Evolutionary conservation across 2,113 vertebrate genomes (phyloP).

Genomic region (Pandion haliaetus): DNA sequence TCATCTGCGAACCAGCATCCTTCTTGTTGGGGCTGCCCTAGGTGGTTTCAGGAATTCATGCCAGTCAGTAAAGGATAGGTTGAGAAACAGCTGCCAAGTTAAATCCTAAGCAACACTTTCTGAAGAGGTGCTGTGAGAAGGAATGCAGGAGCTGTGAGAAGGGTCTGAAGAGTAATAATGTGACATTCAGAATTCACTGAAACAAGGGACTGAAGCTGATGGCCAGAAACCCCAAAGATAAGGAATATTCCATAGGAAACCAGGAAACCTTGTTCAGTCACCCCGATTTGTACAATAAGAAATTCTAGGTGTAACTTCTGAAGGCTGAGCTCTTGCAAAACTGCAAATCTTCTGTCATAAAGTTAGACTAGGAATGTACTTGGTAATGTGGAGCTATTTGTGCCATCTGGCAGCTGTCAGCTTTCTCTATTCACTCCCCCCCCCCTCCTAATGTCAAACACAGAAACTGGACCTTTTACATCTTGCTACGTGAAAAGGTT

Average conservation of each 20-base stretch:
- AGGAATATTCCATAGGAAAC: neutral
- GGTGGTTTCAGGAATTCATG: neutral
- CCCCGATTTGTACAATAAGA: neutral
- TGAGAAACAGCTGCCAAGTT: neutral
- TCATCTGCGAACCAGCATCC: neutral
- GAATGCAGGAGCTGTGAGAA: neutral
- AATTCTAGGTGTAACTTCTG: constrained; percentile 16
- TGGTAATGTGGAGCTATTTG: constrained; percentile 53
- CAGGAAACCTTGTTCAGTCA: neutral
- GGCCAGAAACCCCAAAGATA: neutral
- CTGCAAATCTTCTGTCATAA: constrained; percentile 55
- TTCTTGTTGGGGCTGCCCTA: neutral
- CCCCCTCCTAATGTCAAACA: constrained; percentile 62
- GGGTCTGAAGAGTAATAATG: neutral
- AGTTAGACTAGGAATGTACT: constrained; percentile 44
- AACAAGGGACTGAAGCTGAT: neutral
- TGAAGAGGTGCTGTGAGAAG: neutral
- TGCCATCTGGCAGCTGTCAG: constrained; percentile 70
- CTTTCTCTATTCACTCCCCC: constrained; percentile 53
- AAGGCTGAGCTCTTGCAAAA: constrained; percentile 47
- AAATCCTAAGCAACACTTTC: neutral
- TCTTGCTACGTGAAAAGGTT: constrained; percentile 17
- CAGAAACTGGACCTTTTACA: constrained; percentile 50
- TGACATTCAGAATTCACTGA: neutral
- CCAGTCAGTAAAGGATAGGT: neutral